Evolutionary conservation across 1,140 invertebrate species (phyloP).

Genomic region (Hylyphantes graminicola): DNA sequence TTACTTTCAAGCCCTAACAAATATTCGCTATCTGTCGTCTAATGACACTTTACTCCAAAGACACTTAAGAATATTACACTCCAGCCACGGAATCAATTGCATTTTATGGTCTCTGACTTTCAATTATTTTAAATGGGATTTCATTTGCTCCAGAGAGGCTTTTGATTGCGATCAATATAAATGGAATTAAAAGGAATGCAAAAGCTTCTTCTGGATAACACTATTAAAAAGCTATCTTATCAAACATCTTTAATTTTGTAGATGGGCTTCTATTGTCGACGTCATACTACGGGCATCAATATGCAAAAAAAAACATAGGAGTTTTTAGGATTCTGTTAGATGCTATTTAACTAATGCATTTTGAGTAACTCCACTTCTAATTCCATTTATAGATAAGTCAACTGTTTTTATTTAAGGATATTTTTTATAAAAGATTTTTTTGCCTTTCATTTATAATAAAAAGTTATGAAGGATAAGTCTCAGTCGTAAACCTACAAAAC

Average conservation of each 20-base stretch:
- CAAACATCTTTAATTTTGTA: conserved; percentile 31
- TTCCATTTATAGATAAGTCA: no score
- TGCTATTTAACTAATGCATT: no score
- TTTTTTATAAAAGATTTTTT: no score
- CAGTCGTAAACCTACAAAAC: no score
- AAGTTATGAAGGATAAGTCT: no score
- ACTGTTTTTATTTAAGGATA: no score
- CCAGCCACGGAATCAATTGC: no score
- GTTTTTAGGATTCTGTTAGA: no score
- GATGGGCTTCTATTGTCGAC: conserved; percentile 34
- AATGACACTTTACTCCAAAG: neutral
- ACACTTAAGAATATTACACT: no score
- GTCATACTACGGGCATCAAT: conserved; percentile 46
- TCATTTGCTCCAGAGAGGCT: conserved; percentile 39
- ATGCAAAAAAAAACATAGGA: conserved; percentile 11
- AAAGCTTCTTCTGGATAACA: conserved; percentile 27
- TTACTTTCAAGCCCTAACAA: no score
- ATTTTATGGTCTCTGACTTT: conserved; percentile 21
- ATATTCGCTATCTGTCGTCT: neutral
- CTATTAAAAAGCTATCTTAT: conserved; percentile 42
- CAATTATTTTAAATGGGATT: conserved; percentile 21
- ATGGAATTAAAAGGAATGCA: conserved; percentile 42
- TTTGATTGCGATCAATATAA: conserved; percentile 31
- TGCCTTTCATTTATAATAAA: no score
- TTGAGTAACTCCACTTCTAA: no score